A percentile compares a stretch with the other conserved stretches of the same genome.
phyloP scores from a whole-genome alignment of 2,888 invertebrate genomes.

The Bellardia pandia region DNA sequence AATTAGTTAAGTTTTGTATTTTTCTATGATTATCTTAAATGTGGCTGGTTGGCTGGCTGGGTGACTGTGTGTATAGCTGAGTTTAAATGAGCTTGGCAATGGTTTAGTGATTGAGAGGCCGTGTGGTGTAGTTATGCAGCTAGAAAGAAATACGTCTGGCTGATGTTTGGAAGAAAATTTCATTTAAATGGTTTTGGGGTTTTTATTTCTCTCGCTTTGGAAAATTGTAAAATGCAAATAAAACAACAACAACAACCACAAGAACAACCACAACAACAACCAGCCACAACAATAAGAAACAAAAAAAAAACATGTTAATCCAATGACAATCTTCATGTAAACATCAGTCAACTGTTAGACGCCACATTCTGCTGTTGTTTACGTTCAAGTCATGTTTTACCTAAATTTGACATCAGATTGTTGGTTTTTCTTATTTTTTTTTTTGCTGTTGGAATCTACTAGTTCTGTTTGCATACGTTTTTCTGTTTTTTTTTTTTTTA shows the following conservation, averaged over 20 bases:
- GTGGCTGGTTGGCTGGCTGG: background rate
- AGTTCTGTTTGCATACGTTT: conserved; percentile 36
- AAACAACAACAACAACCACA: conserved; percentile 57
- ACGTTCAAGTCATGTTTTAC: conserved; percentile 71
- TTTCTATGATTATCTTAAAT: conserved; percentile 67
- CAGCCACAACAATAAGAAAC: conserved; percentile 48
- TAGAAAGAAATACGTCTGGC: conserved; percentile 25
- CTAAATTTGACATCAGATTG: conserved; percentile 72
- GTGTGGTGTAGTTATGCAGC: conserved; percentile 1
- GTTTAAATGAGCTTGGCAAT: background rate
- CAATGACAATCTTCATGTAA: conserved; percentile 83
- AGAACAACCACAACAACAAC: conserved; percentile 53
- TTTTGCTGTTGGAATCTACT: conserved; percentile 9
- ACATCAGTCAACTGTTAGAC: conserved; percentile 81
- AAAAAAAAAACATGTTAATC: conserved; percentile 68
- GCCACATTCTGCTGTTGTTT: conserved; percentile 73
- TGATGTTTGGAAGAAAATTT: conserved; percentile 65
- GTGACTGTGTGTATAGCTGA: background rate
- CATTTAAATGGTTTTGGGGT: conserved; percentile 56
- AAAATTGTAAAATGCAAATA: conserved; percentile 64
- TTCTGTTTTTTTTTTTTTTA: conserved; percentile 5
- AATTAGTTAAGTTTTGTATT: conserved; percentile 78
- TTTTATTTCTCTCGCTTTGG: conserved; percentile 10
- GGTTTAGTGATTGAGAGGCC: background rate
- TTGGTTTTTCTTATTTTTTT: conserved; percentile 38